phyloP scores from a whole-genome alignment of 1,140 invertebrate species.

The Psilanteris sp. region DNA sequence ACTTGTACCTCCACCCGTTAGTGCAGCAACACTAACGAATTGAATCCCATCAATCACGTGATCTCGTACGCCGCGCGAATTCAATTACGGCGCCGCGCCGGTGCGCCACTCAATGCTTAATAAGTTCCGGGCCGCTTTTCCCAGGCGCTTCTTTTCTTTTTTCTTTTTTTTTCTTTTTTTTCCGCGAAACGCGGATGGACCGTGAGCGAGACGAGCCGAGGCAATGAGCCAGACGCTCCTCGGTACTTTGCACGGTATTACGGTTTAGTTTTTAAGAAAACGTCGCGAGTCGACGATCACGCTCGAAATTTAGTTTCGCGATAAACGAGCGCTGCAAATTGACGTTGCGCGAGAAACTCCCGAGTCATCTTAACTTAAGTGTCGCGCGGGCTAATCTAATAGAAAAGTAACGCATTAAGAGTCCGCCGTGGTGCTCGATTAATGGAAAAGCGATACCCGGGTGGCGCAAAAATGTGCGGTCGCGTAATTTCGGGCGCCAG shows the following conservation, averaged over 20 bases:
- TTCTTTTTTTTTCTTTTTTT: too few relatives aligned
- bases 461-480: background rate
- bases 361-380: conserved; percentile 49
- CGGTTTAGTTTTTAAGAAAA: conserved; percentile 39
- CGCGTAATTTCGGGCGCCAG: too few relatives aligned
- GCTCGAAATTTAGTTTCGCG: conserved; percentile 28
- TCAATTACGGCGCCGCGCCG: too few relatives aligned
- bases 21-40: too few relatives aligned
- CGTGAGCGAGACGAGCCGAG: too few relatives aligned
- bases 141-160: conserved; percentile 15
- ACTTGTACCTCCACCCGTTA: too few relatives aligned
- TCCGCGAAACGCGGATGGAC: too few relatives aligned
- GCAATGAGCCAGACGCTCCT: conserved; percentile 27
- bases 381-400: conserved; percentile 48
- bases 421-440: conserved; percentile 47
- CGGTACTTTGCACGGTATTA: too few relatives aligned
- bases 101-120: conserved; percentile 36
- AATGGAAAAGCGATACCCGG: conserved; percentile 24
- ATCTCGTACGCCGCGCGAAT: too few relatives aligned
- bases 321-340: conserved; percentile 43
- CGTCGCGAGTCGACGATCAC: conserved; percentile 21
- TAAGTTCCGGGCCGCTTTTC: conserved; percentile 22
- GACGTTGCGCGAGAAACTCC: conserved; percentile 36
- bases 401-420: conserved; percentile 34
- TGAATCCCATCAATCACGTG: too few relatives aligned